Conservation (phyloP, 2,797 vertebrate genomes). For the Gymnodraco acuticeps region DNA sequence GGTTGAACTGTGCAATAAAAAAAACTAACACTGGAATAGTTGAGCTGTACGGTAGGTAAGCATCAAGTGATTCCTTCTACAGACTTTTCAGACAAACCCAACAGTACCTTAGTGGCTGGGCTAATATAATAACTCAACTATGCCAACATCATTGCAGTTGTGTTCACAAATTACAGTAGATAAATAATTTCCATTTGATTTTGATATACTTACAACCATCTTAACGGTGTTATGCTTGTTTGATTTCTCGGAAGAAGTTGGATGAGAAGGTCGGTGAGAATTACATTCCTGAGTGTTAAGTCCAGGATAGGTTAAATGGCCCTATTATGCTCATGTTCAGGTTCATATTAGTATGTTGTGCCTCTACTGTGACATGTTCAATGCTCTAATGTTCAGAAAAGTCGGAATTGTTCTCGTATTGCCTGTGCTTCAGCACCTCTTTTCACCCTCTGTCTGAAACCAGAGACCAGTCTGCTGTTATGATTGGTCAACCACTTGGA, state of each 20-base stretch:
- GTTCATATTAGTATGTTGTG: too few relatives aligned
- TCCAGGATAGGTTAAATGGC: neutral
- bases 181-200: conserved; percentile 6
- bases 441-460: too few relatives aligned
- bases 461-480: too few relatives aligned
- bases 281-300: neutral
- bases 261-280: conserved; percentile 23
- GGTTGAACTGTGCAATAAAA: conserved; percentile 52
- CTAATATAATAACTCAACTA: conserved; percentile 1
- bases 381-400: too few relatives aligned
- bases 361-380: too few relatives aligned
- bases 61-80: neutral
- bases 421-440: too few relatives aligned
- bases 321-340: too few relatives aligned
- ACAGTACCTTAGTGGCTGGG: neutral
- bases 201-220: conserved; percentile 17
- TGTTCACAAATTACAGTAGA: conserved; percentile 6
- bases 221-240: neutral
- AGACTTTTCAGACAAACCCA: neutral
- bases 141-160: neutral
- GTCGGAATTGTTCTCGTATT: too few relatives aligned
- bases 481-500: too few relatives aligned
- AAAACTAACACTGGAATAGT: neutral
- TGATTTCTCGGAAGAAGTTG: conserved; percentile 10
- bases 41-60: neutral